Conservation (phyloP, 2,113 vertebrate species). For the Delphinus delphis region DNA sequence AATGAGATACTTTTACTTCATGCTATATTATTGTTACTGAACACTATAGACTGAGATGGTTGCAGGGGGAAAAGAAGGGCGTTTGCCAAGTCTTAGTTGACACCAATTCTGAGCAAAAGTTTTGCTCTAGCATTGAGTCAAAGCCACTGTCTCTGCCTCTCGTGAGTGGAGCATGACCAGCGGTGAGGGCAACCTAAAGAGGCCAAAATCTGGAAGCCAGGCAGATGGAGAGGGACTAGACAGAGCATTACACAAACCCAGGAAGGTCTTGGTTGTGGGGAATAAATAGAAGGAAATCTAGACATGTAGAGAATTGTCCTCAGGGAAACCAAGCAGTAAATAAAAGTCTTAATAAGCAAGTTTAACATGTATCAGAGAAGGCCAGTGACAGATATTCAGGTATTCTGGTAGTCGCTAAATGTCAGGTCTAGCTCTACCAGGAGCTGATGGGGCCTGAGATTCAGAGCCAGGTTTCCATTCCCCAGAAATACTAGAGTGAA, state of each 20-base stretch:
- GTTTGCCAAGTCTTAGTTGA: conserved; percentile 45
- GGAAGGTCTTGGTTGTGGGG: neutral
- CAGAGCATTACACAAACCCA: neutral
- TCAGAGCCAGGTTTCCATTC: neutral
- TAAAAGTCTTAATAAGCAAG: neutral
- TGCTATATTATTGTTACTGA: conserved; percentile 60
- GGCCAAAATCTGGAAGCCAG: neutral
- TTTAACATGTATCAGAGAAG: neutral
- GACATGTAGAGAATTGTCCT: neutral
- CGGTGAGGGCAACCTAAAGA: neutral
- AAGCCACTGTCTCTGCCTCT: neutral
- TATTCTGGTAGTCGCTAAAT: neutral
- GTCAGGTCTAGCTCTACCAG: neutral
- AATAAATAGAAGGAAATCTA: neutral
- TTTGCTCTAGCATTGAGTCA: neutral
- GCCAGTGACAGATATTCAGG: neutral
- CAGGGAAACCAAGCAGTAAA: neutral
- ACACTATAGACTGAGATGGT: neutral
- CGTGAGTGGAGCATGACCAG: neutral
- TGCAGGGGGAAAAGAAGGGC: neutral
- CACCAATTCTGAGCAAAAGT: neutral
- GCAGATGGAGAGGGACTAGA: neutral
- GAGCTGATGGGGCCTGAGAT: neutral
- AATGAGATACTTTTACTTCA: conserved; percentile 28
- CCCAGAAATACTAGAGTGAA: neutral